Base-by-base conservation (phyloP, 1,140 invertebrate genomes). In the Pseudomyrmex pallidus region DNA sequence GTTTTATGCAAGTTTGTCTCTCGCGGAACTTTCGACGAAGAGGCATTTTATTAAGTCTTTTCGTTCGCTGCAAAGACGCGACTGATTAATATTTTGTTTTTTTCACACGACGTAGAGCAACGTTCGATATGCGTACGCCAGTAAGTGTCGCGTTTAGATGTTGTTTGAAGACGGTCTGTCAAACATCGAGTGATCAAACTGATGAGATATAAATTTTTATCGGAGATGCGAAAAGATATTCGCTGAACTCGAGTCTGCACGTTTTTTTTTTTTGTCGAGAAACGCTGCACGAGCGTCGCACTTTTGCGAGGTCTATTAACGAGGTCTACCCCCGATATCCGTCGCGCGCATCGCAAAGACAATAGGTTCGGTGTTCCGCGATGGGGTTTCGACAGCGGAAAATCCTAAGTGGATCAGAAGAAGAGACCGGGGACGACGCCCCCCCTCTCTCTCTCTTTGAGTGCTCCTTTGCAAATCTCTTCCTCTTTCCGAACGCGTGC, bases 1-100 rank as follows among this genome's bases (percentile, higher is more conserved):
- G 59, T 83, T 83, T 83, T 76, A 76, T 68, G 57, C 54, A 59
- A 80, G 62, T 56, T 84, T 64, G 59, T 64, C 57, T 67, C 46
- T 17, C 50, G 10, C 44, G 50, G 8, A 78, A 78, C 13, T 83
- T 78, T 7, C 35, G n/a, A 64, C 17, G 44, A 35, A 35, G 70
- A 68, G 12, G 59, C 44, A 52, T 78, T 67, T 82, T 35, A 77
- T 87, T 77, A 48, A 52, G 20, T 63, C 57, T 46, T 61, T 35
- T 50, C 22, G 46, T 52, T 50, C 17, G 20, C 5, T n/a, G 46
- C n/a, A 17, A 52, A 17, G 68, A 10, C n/a, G 48, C n/a, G 48
- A 77, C 57, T 77, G 52, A 64, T 83, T 56, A 48, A 83, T 83
- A 82, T 82, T 77, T 83, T 76, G 20, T 7, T 7, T 25, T 25